Base-by-base conservation (phyloP, 2,888 invertebrate species). In the Conus canariensis region DNA sequence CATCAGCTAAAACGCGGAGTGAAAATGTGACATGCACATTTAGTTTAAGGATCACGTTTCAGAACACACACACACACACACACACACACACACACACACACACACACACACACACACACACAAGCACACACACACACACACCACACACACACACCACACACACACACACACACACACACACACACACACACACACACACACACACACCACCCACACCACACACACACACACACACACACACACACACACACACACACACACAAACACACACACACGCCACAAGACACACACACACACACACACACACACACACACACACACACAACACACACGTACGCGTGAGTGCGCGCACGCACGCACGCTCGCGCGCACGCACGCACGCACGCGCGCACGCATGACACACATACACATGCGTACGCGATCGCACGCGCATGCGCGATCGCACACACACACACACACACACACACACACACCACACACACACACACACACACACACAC, bases 381-480 rank as follows among this genome's bases (percentile, higher is more conserved):
- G 19, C 82, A 58, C 58, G 56, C 82, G 12, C 82, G 8, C 82
- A 56, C 56, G 19, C 82, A 82, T 56, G n/a, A 14, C 82, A 19
- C 82, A 77, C 77, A 16, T 30, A 77, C 77, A 58, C 83, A 83
- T 58, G 56, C 83, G n/a, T 58, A 83, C 83, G 12, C 59, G 59
- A 59, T 59, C 59, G 45, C 59, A 85, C 59, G 59, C 85, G n/a
- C 59, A 85, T 22, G n/a, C 60, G 60, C 74, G 25, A 5, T 6
- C 74, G 7, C 74, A 74, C 74, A 74, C 74, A 74, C 74, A 19
- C 74, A 74, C 74, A 74, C 74, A 74, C 74, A 74, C 74, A 74
- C n/a, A n/a, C n/a, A n/a, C n/a, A n/a, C n/a, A n/a, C n/a, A n/a
- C n/a, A n/a, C n/a, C 45, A 45, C 45, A 45, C 45, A 45, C 45